Percentiles rank a stretch among this genome's conserved stretches.
phyloP scores from a whole-genome alignment of 2,888 invertebrate genomes.

The Isotomurus palustris region DNA sequence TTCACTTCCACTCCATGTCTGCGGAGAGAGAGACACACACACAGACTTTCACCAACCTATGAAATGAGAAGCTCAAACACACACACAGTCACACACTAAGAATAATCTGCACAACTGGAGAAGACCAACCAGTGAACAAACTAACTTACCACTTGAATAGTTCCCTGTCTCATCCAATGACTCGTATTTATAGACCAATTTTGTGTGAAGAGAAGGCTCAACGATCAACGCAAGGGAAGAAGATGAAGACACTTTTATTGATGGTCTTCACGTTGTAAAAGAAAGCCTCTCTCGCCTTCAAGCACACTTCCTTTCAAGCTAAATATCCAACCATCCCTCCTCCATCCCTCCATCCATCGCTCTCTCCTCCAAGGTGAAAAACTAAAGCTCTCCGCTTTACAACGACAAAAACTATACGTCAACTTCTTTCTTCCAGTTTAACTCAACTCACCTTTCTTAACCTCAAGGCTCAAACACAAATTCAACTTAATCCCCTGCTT shows the following conservation, averaged over 20 bases:
- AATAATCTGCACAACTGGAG: neutral
- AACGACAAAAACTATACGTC: constrained; percentile 28
- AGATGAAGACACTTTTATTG: constrained; percentile 13
- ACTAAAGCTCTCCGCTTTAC: no score
- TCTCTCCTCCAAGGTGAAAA: neutral
- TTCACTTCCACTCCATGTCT: constrained; percentile 6
- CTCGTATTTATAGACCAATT: constrained; percentile 4
- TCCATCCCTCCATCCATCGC: constrained; percentile 4
- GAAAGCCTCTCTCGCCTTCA: neutral
- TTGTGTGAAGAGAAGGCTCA: neutral
- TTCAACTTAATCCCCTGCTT: constrained; percentile 13
- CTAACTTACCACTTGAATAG: neutral
- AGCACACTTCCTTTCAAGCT: neutral
- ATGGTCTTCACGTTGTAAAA: neutral
- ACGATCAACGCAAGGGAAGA: neutral
- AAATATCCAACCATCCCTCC: constrained; percentile 10
- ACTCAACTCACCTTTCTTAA: constrained; percentile 20
- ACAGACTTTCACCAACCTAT: no score
- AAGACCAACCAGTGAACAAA: no score
- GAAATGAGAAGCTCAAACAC: no score
- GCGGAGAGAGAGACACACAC: neutral
- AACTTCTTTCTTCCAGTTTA: constrained; percentile 16
- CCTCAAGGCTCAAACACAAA: constrained; percentile 23
- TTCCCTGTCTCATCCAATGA: constrained; percentile 5
- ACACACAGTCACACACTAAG: neutral